A percentile compares a stretch with the other conserved stretches of the same genome.
Evolutionary conservation across 2,797 vertebrate genomes (phyloP).

Genomic region (Rhinatrema bivittatum): DNA sequence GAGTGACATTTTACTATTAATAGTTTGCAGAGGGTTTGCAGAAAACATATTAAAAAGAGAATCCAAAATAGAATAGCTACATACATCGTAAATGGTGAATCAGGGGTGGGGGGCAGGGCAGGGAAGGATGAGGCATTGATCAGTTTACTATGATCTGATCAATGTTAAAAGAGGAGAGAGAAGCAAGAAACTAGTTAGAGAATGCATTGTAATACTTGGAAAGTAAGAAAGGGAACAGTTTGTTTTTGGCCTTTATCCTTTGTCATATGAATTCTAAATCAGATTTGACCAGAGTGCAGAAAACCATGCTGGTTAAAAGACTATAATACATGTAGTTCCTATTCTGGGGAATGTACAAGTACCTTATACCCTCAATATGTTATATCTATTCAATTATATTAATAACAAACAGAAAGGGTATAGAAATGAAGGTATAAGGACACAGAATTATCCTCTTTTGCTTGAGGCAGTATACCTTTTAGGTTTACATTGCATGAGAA

Average conservation of each 20-base stretch:
- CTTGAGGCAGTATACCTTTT: conserved; percentile 39
- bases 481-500: conserved; percentile 42
- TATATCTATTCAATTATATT: background rate
- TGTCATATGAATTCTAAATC: conserved; percentile 46
- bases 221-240: conserved; percentile 40
- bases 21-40: conserved; percentile 75
- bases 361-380: too few species aligned
- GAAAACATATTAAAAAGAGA: conserved; percentile 77
- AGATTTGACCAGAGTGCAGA: conserved; percentile 34
- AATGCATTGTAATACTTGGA: conserved; percentile 57
- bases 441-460: conserved; percentile 31
- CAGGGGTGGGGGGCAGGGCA: conserved; percentile 47
- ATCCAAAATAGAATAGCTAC: conserved; percentile 61
- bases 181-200: conserved; percentile 55
- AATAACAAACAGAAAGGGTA: background rate
- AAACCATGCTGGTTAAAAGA: conserved; percentile 38
- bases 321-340: conserved; percentile 35
- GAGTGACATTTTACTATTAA: conserved; percentile 80
- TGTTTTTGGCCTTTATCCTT: conserved; percentile 49
- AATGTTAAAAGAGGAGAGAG: conserved; percentile 52
- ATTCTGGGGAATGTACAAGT: too few species aligned
- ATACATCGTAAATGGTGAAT: conserved; percentile 54
- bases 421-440: conserved; percentile 13
- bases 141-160: conserved; percentile 66
- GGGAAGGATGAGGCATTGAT: conserved; percentile 62